These are phyloP conservation scores for Rhodeus uyekii DNA, from an alignment of 2,797 vertebrate species.

Conservation along the genomic window DNA sequence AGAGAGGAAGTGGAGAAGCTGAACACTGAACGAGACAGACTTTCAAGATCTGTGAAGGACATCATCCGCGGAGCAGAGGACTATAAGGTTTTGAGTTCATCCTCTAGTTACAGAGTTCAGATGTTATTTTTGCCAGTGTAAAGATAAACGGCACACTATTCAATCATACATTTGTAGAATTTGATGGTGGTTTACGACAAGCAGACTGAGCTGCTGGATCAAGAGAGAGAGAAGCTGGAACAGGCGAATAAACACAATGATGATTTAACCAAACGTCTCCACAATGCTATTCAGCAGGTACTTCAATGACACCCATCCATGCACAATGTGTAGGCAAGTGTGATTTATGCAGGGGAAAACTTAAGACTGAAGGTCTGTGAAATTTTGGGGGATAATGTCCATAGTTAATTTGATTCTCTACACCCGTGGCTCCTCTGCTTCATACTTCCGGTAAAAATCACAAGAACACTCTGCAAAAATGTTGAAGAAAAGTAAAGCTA, in stretches of 20 bases:
- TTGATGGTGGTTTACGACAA: conserved; percentile 91
- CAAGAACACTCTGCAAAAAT: too few relatives aligned
- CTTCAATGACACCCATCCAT: not conserved
- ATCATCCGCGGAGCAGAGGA: conserved; percentile 92
- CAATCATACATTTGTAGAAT: conserved; percentile 76
- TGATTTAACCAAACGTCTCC: conserved; percentile 86
- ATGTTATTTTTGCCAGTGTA: not conserved
- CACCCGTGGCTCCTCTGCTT: not conserved
- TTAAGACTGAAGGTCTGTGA: not conserved
- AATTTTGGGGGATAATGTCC: too few relatives aligned
- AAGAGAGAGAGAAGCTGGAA: conserved; percentile 81
- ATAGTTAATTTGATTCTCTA: not conserved
- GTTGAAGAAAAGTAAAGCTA: too few relatives aligned
- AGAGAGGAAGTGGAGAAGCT: conserved; percentile 82
- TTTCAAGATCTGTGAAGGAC: conserved; percentile 87
- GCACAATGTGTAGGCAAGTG: too few relatives aligned
- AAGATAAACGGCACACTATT: not conserved
- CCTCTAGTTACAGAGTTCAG: not conserved
- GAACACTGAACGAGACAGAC: conserved; percentile 81
- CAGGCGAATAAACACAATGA: conserved; percentile 82
- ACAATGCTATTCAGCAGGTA: conserved; percentile 83
- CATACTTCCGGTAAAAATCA: not conserved
- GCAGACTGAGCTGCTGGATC: conserved; percentile 90
- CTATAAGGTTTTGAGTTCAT: conserved; percentile 85
- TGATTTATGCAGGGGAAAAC: too few relatives aligned